A percentile compares a stretch with the other conserved stretches of the same genome.
Evolutionary conservation across 2,888 invertebrate genomes (phyloP).

Genomic region (Tenthredo livida): DNA sequence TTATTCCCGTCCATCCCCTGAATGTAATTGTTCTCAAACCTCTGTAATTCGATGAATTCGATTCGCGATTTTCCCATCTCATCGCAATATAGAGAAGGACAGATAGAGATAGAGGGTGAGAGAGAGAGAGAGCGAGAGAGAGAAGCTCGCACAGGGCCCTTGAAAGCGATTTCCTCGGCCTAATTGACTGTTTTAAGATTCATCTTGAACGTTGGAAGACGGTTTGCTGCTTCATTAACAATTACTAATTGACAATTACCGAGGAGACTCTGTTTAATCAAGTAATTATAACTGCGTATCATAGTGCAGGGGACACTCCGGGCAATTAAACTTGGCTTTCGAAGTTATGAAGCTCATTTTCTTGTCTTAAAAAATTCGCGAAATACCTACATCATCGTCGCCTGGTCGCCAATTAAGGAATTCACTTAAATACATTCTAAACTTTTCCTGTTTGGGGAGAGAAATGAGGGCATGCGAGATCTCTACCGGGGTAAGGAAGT

Average conservation of each 20-base stretch:
- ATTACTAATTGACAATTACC: constrained; percentile 45
- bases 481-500: neutral
- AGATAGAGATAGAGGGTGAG: neutral
- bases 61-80: constrained; percentile 14
- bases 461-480: neutral
- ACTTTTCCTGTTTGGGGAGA: neutral
- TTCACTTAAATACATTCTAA: neutral
- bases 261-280: neutral
- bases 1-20: neutral
- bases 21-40: neutral
- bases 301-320: neutral
- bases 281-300: constrained; percentile 3
- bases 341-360: neutral
- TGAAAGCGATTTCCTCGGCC: constrained; percentile 5
- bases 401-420: neutral
- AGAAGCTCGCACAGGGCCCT: neutral
- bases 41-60: constrained; percentile 19
- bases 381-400: neutral
- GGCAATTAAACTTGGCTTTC: neutral
- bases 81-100: neutral
- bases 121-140: neutral
- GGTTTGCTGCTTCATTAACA: constrained; percentile 19
- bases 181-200: constrained; percentile 30
- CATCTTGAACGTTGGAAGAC: constrained; percentile 12
- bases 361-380: neutral